A percentile compares a stretch with the other conserved stretches of the same genome.
Conservation (phyloP, 2,113 vertebrate genomes). For the Cariama cristata region DNA sequence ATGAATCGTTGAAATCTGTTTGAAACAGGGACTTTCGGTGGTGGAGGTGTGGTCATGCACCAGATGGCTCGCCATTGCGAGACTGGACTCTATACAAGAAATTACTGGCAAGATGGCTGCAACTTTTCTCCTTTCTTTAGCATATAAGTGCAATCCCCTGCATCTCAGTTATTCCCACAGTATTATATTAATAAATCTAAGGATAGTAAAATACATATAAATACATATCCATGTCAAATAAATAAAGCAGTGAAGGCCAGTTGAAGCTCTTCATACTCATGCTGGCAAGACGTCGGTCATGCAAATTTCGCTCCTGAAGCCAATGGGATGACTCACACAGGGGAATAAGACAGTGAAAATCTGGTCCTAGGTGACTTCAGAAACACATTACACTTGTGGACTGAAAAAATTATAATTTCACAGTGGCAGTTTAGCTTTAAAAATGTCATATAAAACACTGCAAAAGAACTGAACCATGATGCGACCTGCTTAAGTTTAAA, state of each 20-base stretch:
- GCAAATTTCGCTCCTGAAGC: neutral
- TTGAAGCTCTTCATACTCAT: neutral
- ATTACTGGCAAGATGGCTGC: neutral
- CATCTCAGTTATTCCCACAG: neutral
- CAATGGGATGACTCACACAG: neutral
- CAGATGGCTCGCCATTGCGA: accelerated
- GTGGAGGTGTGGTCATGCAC: neutral
- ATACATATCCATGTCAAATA: neutral
- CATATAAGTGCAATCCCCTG: neutral
- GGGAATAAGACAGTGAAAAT: neutral
- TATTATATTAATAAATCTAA: neutral
- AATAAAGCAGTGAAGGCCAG: neutral
- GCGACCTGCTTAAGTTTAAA: neutral
- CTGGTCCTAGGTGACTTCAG: neutral
- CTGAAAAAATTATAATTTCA: neutral
- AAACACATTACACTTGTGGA: neutral
- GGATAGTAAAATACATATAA: neutral
- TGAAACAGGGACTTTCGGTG: neutral
- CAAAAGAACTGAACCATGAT: neutral
- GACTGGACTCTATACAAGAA: neutral
- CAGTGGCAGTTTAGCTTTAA: neutral
- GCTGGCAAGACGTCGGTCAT: neutral
- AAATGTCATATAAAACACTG: neutral
- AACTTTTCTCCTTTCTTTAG: neutral
- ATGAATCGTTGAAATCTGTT: neutral